Conservation (phyloP, 2,113 vertebrate genomes). For the Elaphurus davidianus region DNA sequence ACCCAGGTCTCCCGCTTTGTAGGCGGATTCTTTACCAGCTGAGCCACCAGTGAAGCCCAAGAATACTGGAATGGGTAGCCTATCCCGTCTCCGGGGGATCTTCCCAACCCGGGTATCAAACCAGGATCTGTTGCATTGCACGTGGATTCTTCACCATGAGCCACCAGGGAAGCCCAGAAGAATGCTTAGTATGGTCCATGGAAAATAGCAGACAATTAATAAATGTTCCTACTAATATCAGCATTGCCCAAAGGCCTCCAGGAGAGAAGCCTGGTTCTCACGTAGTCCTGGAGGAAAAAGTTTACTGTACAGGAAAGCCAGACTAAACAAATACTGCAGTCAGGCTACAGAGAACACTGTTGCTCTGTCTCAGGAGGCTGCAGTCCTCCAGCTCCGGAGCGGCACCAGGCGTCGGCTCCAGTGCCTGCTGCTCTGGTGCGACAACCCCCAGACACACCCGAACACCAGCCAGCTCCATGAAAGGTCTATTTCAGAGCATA, state of each 20-base stretch:
- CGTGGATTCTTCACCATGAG: neutral
- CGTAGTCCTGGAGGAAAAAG: neutral
- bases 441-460: neutral
- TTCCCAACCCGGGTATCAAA: neutral
- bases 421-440: neutral
- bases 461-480: neutral
- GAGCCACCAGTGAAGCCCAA: neutral
- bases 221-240: neutral
- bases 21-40: neutral
- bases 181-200: neutral
- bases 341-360: neutral
- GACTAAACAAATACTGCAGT: neutral
- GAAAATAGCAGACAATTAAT: neutral
- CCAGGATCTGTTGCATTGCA: neutral
- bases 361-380: neutral
- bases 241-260: neutral
- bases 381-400: neutral
- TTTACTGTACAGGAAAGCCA: neutral
- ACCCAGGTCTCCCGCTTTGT: neutral
- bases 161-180: neutral
- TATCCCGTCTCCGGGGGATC: neutral
- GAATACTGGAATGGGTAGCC: neutral
- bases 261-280: neutral
- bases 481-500: neutral
- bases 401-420: rapidly evolving